These are phyloP conservation scores for Latrodectus elegans DNA, from an alignment of 2,888 invertebrate genomes.

Conservation along the genomic window DNA sequence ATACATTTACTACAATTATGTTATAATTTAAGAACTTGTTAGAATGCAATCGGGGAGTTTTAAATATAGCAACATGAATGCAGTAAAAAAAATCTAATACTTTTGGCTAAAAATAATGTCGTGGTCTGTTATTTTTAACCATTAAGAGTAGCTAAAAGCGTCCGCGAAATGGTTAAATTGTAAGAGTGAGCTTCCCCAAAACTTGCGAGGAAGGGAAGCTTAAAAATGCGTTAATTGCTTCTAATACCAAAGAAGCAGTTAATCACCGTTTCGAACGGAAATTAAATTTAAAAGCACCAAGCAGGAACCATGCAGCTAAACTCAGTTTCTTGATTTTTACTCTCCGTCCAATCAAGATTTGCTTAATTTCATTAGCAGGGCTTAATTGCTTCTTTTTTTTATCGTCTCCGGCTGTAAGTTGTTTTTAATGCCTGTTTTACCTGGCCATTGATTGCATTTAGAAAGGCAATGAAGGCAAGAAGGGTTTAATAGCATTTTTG, in stretches of 20 bases:
- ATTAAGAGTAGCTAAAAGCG: background rate
- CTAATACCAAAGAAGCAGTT: slow-evolving; percentile 2
- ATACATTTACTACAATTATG: no score
- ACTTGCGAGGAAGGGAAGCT: background rate
- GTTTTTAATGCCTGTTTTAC: slow-evolving; percentile 27
- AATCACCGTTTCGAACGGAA: slow-evolving; percentile 18
- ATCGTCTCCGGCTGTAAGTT: background rate
- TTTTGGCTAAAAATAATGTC: no score
- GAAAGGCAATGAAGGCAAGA: background rate
- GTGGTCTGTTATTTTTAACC: background rate
- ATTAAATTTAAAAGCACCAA: slow-evolving; percentile 35
- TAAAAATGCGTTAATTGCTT: slow-evolving; percentile 28
- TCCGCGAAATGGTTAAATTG: background rate
- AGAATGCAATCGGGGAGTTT: no score
- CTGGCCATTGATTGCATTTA: background rate
- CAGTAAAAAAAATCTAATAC: no score
- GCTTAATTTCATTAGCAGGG: slow-evolving; percentile 6
- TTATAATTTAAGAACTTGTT: no score
- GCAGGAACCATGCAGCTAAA: background rate
- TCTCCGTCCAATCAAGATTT: background rate
- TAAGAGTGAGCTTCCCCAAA: background rate
- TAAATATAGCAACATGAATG: no score
- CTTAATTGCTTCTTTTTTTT: slow-evolving; percentile 19
- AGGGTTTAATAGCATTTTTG: slow-evolving; percentile 13
- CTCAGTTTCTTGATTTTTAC: background rate